Conservation (phyloP, 1,140 invertebrate species). For the Philotrypesis tridentata region DNA sequence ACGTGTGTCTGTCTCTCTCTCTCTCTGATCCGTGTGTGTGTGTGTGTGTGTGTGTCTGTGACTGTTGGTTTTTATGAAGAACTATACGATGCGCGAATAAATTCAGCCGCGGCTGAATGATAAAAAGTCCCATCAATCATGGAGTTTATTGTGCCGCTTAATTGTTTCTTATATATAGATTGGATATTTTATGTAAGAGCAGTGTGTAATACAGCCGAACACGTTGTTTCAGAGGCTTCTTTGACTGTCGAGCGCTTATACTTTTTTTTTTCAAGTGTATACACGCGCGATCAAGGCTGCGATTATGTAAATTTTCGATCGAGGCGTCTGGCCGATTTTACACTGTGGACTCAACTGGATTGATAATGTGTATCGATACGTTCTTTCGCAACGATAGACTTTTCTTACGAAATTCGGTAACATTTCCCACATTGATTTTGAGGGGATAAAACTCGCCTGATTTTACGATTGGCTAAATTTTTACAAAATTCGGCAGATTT, state of each 20-base stretch:
- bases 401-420: too few species aligned
- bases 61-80: slow-evolving; percentile 34
- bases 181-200: not conserved
- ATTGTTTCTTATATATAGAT: not conserved
- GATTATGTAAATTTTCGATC: not conserved
- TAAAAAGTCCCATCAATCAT: slow-evolving; percentile 4
- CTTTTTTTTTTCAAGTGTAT: not conserved
- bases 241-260: not conserved
- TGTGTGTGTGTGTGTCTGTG: too few species aligned
- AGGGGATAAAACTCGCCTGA: too few species aligned
- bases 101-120: not conserved
- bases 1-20: too few species aligned
- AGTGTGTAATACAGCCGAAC: not conserved
- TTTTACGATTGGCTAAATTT: too few species aligned
- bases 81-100: slow-evolving; percentile 27
- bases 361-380: too few species aligned
- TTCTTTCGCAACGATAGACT: too few species aligned
- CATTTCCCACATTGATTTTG: too few species aligned
- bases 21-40: too few species aligned
- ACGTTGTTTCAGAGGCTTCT: not conserved
- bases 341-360: too few species aligned
- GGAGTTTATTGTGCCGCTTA: not conserved
- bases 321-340: too few species aligned
- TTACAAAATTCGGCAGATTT: too few species aligned
- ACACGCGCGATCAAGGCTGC: not conserved